Evolutionary conservation across 2,113 vertebrate genomes (phyloP).

Genomic region (Pituophis catenifer): DNA sequence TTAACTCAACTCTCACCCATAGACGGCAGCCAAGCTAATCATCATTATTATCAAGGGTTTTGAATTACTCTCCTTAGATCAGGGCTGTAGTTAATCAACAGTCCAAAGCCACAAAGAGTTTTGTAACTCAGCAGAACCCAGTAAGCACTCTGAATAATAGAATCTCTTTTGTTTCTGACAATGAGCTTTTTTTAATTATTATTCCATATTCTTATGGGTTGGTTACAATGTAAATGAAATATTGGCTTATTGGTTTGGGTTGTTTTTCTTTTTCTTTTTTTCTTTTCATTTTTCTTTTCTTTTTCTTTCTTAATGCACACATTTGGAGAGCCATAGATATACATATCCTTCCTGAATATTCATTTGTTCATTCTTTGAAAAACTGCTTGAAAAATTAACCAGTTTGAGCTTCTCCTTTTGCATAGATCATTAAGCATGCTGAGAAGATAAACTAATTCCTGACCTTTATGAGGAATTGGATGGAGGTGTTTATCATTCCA

Average conservation of each 20-base stretch:
- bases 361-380: constrained; percentile 19
- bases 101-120: not conserved
- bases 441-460: not conserved
- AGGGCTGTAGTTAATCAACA: not conserved
- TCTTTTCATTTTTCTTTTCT: not conserved
- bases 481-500: not conserved
- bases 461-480: not conserved
- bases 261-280: no score
- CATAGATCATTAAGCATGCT: not conserved
- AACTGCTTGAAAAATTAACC: constrained; percentile 8
- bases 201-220: constrained; percentile 16
- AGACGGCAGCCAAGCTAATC: not conserved
- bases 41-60: not conserved
- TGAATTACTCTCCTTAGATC: not conserved
- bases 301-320: not conserved
- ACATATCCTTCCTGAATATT: not conserved
- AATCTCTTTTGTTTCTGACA: constrained; percentile 14
- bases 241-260: not conserved
- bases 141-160: not conserved
- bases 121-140: not conserved
- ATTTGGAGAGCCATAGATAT: not conserved
- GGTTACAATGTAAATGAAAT: constrained; percentile 10
- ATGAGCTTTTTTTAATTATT: not conserved
- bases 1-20: not conserved
- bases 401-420: not conserved